These are phyloP conservation scores for Pelosia muscerda DNA, from an alignment of 2,888 invertebrate genomes.

Conservation along the genomic window DNA sequence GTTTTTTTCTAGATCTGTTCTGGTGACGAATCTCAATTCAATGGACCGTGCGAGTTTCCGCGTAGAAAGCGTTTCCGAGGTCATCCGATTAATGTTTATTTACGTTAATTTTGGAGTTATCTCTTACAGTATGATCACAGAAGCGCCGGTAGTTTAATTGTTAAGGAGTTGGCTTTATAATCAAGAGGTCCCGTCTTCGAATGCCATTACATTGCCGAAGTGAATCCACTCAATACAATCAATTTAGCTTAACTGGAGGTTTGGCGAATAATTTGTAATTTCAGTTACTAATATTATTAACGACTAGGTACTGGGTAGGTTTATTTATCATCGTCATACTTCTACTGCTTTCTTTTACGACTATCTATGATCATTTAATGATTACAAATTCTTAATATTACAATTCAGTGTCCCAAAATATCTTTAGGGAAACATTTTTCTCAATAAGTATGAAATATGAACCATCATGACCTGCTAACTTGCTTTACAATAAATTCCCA, in stretches of 20 bases:
- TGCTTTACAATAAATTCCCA: conserved; percentile 47
- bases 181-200: too few relatives aligned
- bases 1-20: conserved; percentile 58
- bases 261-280: too few relatives aligned
- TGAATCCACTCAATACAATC: too few relatives aligned
- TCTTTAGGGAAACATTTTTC: not conserved
- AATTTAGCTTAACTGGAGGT: too few relatives aligned
- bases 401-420: not conserved
- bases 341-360: not conserved
- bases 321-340: too few relatives aligned
- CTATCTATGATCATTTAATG: not conserved
- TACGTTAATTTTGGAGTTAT: conserved; percentile 14
- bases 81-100: conserved; percentile 39
- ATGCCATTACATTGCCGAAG: too few relatives aligned
- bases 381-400: not conserved
- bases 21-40: conserved; percentile 56
- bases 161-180: too few relatives aligned
- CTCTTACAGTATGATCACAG: not conserved
- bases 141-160: too few relatives aligned
- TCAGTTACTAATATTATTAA: too few relatives aligned
- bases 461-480: conserved; percentile 28
- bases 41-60: conserved; percentile 60
- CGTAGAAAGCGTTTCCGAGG: conserved; percentile 57
- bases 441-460: conserved; percentile 23
- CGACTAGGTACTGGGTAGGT: too few relatives aligned